Percentiles rank a stretch among this genome's conserved stretches.
phyloP scores from a whole-genome alignment of 2,113 vertebrate genomes.

The Pipa parva region DNA sequence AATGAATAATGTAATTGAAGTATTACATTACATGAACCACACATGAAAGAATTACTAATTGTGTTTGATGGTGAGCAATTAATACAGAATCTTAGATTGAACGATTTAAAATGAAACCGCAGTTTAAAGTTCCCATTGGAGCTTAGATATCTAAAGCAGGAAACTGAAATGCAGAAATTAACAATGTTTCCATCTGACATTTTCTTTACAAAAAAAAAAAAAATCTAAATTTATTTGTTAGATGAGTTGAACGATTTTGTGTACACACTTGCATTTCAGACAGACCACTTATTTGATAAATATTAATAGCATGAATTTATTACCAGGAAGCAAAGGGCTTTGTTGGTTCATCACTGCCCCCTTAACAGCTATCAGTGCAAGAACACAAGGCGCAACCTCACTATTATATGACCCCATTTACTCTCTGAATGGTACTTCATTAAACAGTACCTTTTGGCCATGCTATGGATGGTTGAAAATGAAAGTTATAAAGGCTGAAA shows the following conservation, averaged over 20 bases:
- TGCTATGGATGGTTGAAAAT: constrained; percentile 93
- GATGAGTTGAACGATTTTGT: constrained; percentile 76
- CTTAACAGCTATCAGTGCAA: constrained; percentile 86
- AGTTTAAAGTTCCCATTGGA: constrained; percentile 82
- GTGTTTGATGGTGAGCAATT: constrained; percentile 98
- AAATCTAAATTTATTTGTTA: constrained; percentile 79
- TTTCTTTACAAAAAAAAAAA: constrained; percentile 80
- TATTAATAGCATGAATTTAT: constrained; percentile 90
- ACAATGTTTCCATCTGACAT: constrained; percentile 61
- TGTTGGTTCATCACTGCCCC: constrained; percentile 82
- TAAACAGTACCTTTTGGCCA: constrained; percentile 98
- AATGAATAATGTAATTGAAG: constrained; percentile 99
- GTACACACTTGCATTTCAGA: constrained; percentile 75
- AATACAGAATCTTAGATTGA: constrained; percentile 95
- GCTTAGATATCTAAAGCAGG: constrained; percentile 65
- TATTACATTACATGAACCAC: constrained; percentile 99
- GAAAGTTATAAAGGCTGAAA: constrained; percentile 93
- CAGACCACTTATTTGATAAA: constrained; percentile 86
- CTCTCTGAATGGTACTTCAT: constrained; percentile 94
- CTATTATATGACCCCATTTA: constrained; percentile 92
- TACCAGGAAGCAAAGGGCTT: constrained; percentile 81
- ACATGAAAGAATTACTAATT: constrained; percentile 99
- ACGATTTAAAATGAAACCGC: constrained; percentile 83
- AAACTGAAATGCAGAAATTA: constrained; percentile 61
- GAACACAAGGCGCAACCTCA: constrained; percentile 81